These are phyloP conservation scores for Nineta flava DNA, from an alignment of 2,888 invertebrate genomes.

Conservation along the genomic window DNA sequence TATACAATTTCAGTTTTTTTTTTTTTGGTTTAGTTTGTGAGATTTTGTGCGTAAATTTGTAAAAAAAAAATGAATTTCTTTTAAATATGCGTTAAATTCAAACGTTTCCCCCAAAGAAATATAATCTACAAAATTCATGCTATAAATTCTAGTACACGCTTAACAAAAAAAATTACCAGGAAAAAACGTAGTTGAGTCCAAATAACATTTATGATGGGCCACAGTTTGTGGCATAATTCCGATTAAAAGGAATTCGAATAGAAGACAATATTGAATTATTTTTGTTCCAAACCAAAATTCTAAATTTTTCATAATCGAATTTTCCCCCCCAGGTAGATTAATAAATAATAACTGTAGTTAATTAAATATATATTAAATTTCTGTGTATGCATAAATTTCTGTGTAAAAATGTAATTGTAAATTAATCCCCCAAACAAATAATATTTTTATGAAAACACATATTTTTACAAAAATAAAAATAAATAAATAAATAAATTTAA, in stretches of 20 bases:
- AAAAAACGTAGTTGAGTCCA: neutral
- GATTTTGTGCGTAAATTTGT: neutral
- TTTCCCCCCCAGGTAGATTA: neutral
- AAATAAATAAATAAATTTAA: neutral
- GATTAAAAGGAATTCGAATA: neutral
- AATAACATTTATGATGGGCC: conserved; percentile 5
- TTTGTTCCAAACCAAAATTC: neutral
- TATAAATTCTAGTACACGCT: neutral
- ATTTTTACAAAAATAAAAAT: neutral
- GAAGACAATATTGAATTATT: neutral
- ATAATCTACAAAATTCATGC: neutral
- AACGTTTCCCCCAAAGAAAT: neutral
- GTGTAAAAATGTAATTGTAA: neutral
- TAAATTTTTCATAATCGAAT: neutral
- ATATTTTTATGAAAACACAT: neutral
- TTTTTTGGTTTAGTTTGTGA: neutral
- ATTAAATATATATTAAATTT: neutral
- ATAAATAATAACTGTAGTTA: too few relatives aligned
- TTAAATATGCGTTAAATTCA: neutral
- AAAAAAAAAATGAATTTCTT: too few relatives aligned
- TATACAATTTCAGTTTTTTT: neutral
- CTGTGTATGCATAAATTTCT: neutral
- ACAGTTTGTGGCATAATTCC: conserved; percentile 5
- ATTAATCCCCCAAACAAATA: neutral
- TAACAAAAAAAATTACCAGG: neutral